A percentile compares a stretch with the other conserved stretches of the same genome.
phyloP scores from a whole-genome alignment of 2,888 invertebrate genomes.

The Tridacna gigas region DNA sequence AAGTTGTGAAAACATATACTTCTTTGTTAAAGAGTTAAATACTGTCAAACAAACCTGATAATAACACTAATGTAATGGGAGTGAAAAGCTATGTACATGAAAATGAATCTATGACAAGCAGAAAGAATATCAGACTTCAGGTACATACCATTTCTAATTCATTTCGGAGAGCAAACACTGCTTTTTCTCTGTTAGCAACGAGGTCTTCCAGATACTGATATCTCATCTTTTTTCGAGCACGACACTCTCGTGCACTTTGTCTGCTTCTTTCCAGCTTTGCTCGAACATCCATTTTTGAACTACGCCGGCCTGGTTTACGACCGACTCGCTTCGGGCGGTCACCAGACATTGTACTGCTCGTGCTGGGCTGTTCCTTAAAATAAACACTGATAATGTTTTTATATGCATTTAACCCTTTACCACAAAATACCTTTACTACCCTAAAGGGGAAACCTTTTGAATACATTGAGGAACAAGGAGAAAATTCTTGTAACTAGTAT shows the following conservation, averaged over 20 bases:
- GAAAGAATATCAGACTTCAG: background rate
- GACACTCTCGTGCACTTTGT: conserved; percentile 98
- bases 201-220: conserved; percentile 98
- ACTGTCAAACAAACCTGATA: background rate
- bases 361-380: conserved; percentile 38
- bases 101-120: background rate
- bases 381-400: too few relatives aligned
- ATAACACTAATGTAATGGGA: background rate
- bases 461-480: too few relatives aligned
- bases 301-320: conserved; percentile 90
- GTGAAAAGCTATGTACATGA: background rate
- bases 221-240: conserved; percentile 97
- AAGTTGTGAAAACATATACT: too few relatives aligned
- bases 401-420: too few relatives aligned
- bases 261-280: conserved; percentile 97
- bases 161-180: conserved; percentile 93
- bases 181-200: conserved; percentile 96
- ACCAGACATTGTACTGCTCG: conserved; percentile 66
- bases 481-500: too few relatives aligned
- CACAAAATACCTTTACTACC: too few relatives aligned
- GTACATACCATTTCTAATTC: conserved; percentile 93
- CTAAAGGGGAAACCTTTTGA: too few relatives aligned
- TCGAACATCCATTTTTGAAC: conserved; percentile 95
- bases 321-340: conserved; percentile 70
- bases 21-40: background rate